Conservation (phyloP, 2,888 invertebrate species). For the Lacanobia wlatinum region DNA sequence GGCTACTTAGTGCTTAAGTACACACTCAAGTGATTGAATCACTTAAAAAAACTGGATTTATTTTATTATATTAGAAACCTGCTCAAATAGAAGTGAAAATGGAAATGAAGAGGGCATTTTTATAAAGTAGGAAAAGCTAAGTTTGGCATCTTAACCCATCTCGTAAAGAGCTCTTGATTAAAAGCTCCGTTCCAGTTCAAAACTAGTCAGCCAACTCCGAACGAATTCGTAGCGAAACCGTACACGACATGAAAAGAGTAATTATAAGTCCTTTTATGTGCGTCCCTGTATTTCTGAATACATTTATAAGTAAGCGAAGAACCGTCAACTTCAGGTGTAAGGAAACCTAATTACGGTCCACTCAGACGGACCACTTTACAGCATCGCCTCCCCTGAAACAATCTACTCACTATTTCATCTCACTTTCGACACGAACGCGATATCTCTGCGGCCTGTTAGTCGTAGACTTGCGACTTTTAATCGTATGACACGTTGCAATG, state of each 20-base stretch:
- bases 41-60: conserved; percentile 21
- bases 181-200: not conserved
- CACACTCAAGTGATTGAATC: conserved; percentile 35
- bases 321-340: conserved; percentile 49
- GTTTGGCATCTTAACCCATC: not conserved
- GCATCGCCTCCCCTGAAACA: conserved; percentile 34
- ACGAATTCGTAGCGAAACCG: not conserved
- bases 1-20: conserved; percentile 23
- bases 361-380: conserved; percentile 60
- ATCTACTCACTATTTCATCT: conserved; percentile 44
- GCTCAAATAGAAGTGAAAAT: conserved; percentile 6
- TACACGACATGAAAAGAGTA: conserved; percentile 17
- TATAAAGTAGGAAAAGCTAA: conserved; percentile 4
- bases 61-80: conserved; percentile 11
- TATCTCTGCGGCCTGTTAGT: conserved; percentile 8
- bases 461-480: conserved; percentile 34
- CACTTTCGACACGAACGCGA: conserved; percentile 48
- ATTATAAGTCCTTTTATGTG: conserved; percentile 18
- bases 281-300: conserved; percentile 21
- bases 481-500: not conserved
- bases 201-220: conserved; percentile 22
- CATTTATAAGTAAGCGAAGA: conserved; percentile 38
- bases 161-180: conserved; percentile 5
- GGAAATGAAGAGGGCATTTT: not conserved
- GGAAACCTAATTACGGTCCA: conserved; percentile 62